Percentiles rank a stretch among this genome's conserved stretches.
phyloP scores from a whole-genome alignment of 1,140 invertebrate species.

The Choristoneura fumiferana region DNA sequence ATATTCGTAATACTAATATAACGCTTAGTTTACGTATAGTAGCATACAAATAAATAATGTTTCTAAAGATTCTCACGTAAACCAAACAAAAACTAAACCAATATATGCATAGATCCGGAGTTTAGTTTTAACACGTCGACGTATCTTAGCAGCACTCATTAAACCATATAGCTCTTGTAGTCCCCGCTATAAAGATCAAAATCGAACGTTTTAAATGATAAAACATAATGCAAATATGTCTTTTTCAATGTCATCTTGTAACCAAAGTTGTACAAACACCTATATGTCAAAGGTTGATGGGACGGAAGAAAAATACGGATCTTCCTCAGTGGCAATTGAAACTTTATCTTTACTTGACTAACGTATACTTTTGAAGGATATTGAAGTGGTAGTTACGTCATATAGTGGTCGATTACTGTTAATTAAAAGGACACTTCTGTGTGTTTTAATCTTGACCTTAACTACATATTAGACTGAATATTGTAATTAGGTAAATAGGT shows the following conservation, averaged over 20 bases:
- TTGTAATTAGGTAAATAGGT: too few species aligned
- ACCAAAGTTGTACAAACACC: constrained; percentile 8
- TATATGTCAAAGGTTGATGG: constrained; percentile 15
- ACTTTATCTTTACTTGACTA: background rate
- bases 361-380: background rate
- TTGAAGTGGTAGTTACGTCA: background rate
- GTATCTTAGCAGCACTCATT: background rate
- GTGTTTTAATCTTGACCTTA: constrained; percentile 12
- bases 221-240: constrained; percentile 8
- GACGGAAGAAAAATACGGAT: constrained; percentile 18
- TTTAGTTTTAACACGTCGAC: background rate
- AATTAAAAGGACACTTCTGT: constrained; percentile 4
- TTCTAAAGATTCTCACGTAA: background rate
- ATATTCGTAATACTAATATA: too few species aligned
- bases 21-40: too few species aligned
- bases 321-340: background rate
- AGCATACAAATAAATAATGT: too few species aligned
- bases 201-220: background rate
- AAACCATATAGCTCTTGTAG: background rate
- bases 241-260: constrained; percentile 16
- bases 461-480: too few species aligned
- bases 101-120: constrained; percentile 8
- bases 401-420: background rate
- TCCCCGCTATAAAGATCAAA: background rate
- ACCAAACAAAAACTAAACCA: constrained; percentile 16